A percentile compares a stretch with the other conserved stretches of the same genome.
These are phyloP conservation scores for Tetragnatha montana DNA, from an alignment of 2,888 invertebrate genomes.

Conservation along the genomic window DNA sequence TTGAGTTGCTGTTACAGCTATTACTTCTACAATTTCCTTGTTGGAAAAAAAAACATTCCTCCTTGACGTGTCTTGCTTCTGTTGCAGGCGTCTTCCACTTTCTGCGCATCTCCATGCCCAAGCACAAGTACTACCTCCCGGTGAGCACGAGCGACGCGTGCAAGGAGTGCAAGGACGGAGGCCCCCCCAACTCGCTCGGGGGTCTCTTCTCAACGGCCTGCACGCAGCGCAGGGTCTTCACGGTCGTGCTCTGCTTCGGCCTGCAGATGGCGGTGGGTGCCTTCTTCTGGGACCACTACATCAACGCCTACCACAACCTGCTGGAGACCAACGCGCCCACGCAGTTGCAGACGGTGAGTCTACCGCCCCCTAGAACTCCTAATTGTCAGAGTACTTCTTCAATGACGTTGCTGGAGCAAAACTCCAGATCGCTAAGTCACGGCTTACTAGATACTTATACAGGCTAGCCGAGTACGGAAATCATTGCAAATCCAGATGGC, in stretches of 20 bases:
- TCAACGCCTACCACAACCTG: conserved; percentile 86
- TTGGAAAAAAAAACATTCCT: too few species aligned
- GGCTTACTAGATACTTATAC: too few species aligned
- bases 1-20: too few species aligned
- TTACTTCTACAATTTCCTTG: too few species aligned
- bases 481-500: too few species aligned
- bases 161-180: conserved; percentile 53
- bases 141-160: conserved; percentile 56
- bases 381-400: too few species aligned
- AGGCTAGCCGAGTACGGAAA: too few species aligned
- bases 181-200: conserved; percentile 15
- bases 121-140: conserved; percentile 69
- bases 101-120: conserved; percentile 56
- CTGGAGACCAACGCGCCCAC: conserved; percentile 79
- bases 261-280: conserved; percentile 84
- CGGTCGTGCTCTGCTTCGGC: conserved; percentile 76
- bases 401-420: too few species aligned
- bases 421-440: too few species aligned
- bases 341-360: conserved; percentile 69
- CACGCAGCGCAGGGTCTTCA: conserved; percentile 81
- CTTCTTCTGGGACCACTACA: conserved; percentile 89
- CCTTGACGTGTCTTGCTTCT: neutral
- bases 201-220: conserved; percentile 79
- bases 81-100: conserved; percentile 66
- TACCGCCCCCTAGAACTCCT: too few species aligned